These are phyloP conservation scores for Hydropotes inermis DNA, from an alignment of 2,113 vertebrate species.

Conservation along the genomic window DNA sequence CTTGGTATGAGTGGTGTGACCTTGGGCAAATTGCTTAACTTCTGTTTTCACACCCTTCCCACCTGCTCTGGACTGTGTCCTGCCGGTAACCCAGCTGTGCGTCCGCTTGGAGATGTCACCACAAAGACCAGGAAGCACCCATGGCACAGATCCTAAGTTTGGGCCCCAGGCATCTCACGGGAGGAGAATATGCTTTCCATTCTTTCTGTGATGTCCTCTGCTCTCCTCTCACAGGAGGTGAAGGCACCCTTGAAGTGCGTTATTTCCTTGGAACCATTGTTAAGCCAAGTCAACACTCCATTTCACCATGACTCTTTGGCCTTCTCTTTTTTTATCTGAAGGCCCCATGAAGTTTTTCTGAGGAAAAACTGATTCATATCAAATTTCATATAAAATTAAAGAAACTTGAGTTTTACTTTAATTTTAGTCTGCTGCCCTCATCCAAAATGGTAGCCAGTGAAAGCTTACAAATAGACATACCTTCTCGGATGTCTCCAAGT, in stretches of 20 bases:
- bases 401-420: not conserved
- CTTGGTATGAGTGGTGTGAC: not conserved
- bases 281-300: not conserved
- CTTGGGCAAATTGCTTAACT: not conserved
- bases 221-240: not conserved
- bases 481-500: not conserved
- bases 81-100: not conserved
- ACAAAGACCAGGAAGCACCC: not conserved
- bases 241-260: not conserved
- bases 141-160: not conserved
- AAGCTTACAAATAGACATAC: not conserved
- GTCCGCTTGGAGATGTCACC: not conserved
- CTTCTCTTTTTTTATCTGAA: not conserved
- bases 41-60: not conserved
- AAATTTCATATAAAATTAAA: slow-evolving; percentile 19
- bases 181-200: not conserved
- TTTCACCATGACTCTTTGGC: not conserved
- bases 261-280: not conserved
- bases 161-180: not conserved
- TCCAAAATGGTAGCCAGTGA: not conserved
- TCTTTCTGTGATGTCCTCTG: not conserved
- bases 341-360: not conserved
- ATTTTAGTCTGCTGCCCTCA: not conserved
- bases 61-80: not conserved
- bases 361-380: not conserved